Conservation (phyloP, 2,888 invertebrate genomes). For the Hemaris fuciformis region DNA sequence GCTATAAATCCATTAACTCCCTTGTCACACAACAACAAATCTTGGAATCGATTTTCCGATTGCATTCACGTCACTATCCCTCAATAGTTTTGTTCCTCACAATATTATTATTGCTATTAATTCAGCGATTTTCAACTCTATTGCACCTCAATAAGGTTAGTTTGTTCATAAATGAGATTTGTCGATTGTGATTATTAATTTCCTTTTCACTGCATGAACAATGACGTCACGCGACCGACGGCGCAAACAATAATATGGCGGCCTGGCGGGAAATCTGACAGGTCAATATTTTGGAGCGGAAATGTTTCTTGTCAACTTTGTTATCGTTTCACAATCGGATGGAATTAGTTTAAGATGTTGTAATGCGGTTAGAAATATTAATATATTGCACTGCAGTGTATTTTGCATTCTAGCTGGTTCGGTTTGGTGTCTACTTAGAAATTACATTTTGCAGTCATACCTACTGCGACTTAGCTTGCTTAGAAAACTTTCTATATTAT, state of each 20-base stretch:
- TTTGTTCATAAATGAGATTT: constrained; percentile 21
- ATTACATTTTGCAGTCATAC: not conserved
- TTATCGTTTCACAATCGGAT: constrained; percentile 18
- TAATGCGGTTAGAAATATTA: constrained; percentile 1
- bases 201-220: constrained; percentile 70
- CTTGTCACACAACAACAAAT: constrained; percentile 41
- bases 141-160: constrained; percentile 19
- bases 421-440: not conserved
- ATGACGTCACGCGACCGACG: constrained; percentile 61
- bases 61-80: constrained; percentile 40
- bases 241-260: constrained; percentile 62
- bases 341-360: constrained; percentile 2
- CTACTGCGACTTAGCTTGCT: not conserved
- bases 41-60: constrained; percentile 42
- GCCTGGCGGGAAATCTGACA: constrained; percentile 67
- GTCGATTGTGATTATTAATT: constrained; percentile 67
- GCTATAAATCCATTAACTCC: constrained; percentile 18
- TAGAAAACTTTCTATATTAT: no score
- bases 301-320: constrained; percentile 32
- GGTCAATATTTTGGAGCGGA: constrained; percentile 50
- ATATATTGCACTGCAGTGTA: not conserved
- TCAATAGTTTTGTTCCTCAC: constrained; percentile 41
- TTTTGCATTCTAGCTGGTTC: not conserved
- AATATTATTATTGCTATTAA: not conserved
- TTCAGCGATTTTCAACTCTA: constrained; percentile 33